A percentile compares a stretch with the other conserved stretches of the same genome.
Evolutionary conservation across 2,797 vertebrate genomes (phyloP).

Genomic region (Falco naumanni): DNA sequence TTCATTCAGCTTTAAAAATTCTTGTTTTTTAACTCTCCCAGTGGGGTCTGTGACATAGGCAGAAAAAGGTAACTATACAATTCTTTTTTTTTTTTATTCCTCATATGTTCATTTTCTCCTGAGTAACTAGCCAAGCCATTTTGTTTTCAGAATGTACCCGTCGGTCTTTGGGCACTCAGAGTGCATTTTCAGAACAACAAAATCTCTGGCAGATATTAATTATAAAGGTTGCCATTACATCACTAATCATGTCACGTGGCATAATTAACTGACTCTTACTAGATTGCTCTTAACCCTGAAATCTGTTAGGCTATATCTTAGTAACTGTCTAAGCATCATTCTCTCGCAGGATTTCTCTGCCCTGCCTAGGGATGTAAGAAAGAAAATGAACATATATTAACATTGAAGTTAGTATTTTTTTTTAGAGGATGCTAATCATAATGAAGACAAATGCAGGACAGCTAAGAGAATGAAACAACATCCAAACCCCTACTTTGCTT

Average conservation of each 20-base stretch:
- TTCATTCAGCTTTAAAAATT: conserved; percentile 20
- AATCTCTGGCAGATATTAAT: conserved; percentile 53
- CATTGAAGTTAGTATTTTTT: background rate
- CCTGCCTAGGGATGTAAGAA: background rate
- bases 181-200: background rate
- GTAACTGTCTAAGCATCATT: background rate
- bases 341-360: background rate
- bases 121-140: conserved; percentile 25
- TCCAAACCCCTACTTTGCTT: background rate
- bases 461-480: conserved; percentile 23
- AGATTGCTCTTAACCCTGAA: conserved; percentile 37
- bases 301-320: conserved; percentile 36
- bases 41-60: background rate
- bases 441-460: background rate
- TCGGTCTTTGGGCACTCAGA: background rate
- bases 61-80: background rate
- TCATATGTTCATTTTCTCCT: conserved; percentile 42
- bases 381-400: background rate
- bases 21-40: conserved; percentile 47
- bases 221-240: conserved; percentile 32
- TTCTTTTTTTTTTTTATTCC: background rate
- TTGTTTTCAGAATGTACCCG: conserved; percentile 23
- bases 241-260: conserved; percentile 6
- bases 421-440: background rate
- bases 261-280: conserved; percentile 28